Evolutionary conservation across 2,888 invertebrate genomes (phyloP), one percentile per base, ranked within the genome.

Genomic region (Suillia variegata): DNA sequence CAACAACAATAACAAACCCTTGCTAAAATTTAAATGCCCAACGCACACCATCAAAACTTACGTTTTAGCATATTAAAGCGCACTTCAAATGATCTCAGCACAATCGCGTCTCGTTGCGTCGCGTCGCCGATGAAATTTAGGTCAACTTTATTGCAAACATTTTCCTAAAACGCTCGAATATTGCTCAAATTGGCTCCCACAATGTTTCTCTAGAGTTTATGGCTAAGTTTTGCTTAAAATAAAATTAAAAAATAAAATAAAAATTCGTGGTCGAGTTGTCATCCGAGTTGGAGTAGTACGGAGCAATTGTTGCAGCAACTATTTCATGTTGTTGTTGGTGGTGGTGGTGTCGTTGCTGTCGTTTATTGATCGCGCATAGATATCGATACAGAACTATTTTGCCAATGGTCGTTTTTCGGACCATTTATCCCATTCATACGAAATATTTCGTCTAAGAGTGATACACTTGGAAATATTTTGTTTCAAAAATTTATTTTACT

Each of bases 161-260:
- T 38, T 38, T 38, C 6, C 12, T n/a, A n/a, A n/a, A n/a, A n/a
- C n/a, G n/a, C n/a, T n/a, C 26, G 26, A 26, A 26, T 26, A 17
- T 45, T 8, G 20, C 45, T 45, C 45, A 45, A 45, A 45, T 45
- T 20, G 45, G 45, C 45, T 45, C 45, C 45, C 45, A 45, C 45
- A 8, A n/a, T n/a, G 10, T 10, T 26, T 38, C 6, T 8, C n/a
- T 8, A 13, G 38, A 8, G 38, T 8, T n/a, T 3, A 38, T 26
- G 26, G 5, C 26, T 10, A 10, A 38, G n/a, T 38, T 38, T 10
- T n/a, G 12, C 10, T n/a, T n/a, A n/a, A n/a, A n/a, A n/a, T n/a
- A n/a, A n/a, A n/a, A n/a, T n/a, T n/a, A n/a, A n/a, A n/a, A n/a
- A n/a, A n/a, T n/a, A n/a, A n/a, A n/a, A n/a, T n/a, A n/a, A 38